Conservation (phyloP, 2,888 invertebrate genomes). For the Girardia tigrina region DNA sequence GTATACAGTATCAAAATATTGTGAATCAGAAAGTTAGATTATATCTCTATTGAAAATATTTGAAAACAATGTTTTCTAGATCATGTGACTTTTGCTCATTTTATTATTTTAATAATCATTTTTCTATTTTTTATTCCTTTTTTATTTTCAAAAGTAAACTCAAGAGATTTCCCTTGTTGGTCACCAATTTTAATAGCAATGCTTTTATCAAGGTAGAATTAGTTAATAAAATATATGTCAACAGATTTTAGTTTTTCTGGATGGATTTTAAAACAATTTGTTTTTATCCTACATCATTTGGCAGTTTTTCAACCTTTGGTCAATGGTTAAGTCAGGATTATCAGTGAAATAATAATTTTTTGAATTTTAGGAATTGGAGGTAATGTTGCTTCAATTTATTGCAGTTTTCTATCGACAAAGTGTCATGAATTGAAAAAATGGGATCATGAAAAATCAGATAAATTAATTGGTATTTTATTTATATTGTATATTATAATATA, state of each 20-base stretch:
- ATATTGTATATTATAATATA: too few species aligned
- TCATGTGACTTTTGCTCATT: not conserved
- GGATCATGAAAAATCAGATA: not conserved
- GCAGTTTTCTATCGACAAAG: not conserved
- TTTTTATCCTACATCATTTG: not conserved
- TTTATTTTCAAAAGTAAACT: not conserved
- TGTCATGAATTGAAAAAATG: not conserved
- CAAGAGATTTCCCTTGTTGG: not conserved
- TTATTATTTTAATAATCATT: not conserved
- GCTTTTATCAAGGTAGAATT: conserved; percentile 13
- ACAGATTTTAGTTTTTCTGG: not conserved
- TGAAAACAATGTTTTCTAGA: not conserved
- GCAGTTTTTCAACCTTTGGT: not conserved
- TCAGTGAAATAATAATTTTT: not conserved
- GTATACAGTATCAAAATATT: not conserved
- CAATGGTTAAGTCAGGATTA: not conserved
- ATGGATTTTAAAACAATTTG: not conserved
- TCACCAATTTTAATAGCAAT: not conserved
- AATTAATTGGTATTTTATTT: not conserved
- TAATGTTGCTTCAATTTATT: not conserved
- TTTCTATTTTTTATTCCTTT: not conserved
- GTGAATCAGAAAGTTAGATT: not conserved
- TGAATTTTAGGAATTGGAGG: not conserved
- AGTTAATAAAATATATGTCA: not conserved
- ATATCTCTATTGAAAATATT: not conserved